Conservation (phyloP, 2,797 vertebrate genomes). For the Acipenser transmontanus region DNA sequence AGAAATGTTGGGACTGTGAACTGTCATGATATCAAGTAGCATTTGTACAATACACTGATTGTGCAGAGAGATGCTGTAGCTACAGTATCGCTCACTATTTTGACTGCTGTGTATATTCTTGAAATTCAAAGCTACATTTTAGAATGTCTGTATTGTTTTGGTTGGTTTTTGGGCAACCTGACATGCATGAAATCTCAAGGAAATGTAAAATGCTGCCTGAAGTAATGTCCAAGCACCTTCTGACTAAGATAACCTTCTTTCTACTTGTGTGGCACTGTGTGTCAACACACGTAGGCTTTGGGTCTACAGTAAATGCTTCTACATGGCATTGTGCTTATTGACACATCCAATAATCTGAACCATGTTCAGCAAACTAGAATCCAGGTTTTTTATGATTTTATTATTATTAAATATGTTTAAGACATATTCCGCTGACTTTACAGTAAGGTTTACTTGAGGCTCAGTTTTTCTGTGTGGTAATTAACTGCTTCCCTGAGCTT, state of each 20-base stretch:
- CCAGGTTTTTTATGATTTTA: conserved; percentile 52
- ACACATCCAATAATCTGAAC: conserved; percentile 97
- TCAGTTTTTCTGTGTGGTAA: conserved; percentile 25
- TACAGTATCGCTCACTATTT: too few species aligned
- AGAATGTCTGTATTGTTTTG: too few species aligned
- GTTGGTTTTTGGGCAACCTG: too few species aligned
- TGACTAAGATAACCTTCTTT: conserved; percentile 78
- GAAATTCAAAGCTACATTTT: too few species aligned
- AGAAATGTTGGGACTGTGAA: conserved; percentile 11
- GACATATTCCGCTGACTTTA: conserved; percentile 18
- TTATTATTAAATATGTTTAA: conserved; percentile 5
- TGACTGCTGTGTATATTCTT: too few species aligned
- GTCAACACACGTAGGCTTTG: conserved; percentile 73
- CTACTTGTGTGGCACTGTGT: conserved; percentile 83
- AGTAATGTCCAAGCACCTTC: conserved; percentile 63
- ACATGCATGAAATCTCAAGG: conserved; percentile 23
- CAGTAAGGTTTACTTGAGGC: conserved; percentile 22
- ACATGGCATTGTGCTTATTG: conserved; percentile 89
- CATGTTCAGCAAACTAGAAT: conserved; percentile 90
- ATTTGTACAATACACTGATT: too few species aligned
- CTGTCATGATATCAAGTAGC: too few species aligned
- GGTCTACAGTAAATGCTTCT: conserved; percentile 95
- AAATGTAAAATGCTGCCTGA: conserved; percentile 75
- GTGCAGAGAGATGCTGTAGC: too few species aligned
- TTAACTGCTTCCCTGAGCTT: conserved; percentile 24